Evolutionary conservation across 2,888 invertebrate species (phyloP).

Genomic region (Eledona agricola): DNA sequence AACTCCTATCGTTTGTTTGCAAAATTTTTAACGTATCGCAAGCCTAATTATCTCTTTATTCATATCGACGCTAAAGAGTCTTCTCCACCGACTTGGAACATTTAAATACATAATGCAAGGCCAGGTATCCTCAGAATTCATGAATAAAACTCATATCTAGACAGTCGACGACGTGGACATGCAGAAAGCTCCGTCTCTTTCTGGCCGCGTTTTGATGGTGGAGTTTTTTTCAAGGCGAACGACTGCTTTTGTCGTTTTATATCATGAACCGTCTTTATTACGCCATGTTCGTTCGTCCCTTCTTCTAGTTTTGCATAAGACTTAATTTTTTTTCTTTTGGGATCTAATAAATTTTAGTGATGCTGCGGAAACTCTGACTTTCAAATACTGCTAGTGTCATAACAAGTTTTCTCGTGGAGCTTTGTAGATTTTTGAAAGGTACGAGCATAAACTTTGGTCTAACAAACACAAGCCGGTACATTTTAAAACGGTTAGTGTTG

Average conservation of each 20-base stretch:
- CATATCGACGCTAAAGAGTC: no score
- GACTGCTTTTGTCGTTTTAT: constrained; percentile 41
- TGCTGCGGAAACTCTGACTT: no score
- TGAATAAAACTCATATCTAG: constrained; percentile 55
- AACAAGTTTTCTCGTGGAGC: no score
- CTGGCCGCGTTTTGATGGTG: constrained; percentile 12
- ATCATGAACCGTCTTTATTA: constrained; percentile 45
- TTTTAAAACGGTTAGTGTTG: no score
- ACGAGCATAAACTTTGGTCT: no score
- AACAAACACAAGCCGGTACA: no score
- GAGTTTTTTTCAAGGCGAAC: constrained; percentile 24
- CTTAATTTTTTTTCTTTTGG: constrained; percentile 40
- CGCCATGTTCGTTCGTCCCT: constrained; percentile 20
- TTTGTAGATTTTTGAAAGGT: no score
- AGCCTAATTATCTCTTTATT: no score
- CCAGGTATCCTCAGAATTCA: constrained; percentile 56
- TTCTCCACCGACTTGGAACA: constrained; percentile 53
- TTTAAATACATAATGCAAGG: constrained; percentile 58
- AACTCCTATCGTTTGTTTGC: constrained; percentile 36
- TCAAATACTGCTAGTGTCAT: no score
- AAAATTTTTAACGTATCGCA: no score
- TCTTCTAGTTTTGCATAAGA: constrained; percentile 40
- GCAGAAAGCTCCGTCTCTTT: constrained; percentile 28
- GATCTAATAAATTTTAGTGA: constrained; percentile 38
- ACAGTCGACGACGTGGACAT: constrained; percentile 40